These are phyloP conservation scores for Colletes gigas DNA, from an alignment of 1,140 invertebrate species.

Conservation along the genomic window DNA sequence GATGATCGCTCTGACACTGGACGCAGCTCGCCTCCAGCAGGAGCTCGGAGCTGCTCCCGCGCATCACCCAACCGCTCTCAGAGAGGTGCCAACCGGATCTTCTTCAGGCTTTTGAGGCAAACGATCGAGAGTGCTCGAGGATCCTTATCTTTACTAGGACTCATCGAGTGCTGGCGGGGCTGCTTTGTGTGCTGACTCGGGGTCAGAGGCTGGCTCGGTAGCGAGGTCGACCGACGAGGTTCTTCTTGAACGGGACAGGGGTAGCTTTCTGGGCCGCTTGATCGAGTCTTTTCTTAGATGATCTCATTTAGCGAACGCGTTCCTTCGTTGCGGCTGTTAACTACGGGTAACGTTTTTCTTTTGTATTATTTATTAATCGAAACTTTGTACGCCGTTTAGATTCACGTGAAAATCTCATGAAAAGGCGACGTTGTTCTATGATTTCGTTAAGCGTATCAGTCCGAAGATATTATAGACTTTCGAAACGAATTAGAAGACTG, in stretches of 20 bases:
- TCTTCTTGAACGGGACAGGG: not conserved
- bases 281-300: not conserved
- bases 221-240: constrained; percentile 8
- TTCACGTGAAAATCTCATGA: not conserved
- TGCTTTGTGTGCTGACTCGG: constrained; percentile 29
- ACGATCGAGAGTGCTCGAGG: constrained; percentile 44
- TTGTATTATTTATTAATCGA: no score
- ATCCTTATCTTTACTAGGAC: constrained; percentile 50
- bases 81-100: constrained; percentile 48
- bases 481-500: not conserved
- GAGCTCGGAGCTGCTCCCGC: constrained; percentile 91
- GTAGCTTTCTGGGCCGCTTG: constrained; percentile 5
- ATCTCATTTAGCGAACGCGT: constrained; percentile 29
- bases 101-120: constrained; percentile 39
- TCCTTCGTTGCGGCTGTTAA: not conserved
- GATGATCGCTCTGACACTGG: constrained; percentile 60
- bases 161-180: constrained; percentile 56
- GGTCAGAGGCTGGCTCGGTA: constrained; percentile 27
- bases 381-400: not conserved
- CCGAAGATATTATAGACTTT: not conserved
- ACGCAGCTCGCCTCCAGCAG: constrained; percentile 85
- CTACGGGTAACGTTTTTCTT: not conserved
- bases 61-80: constrained; percentile 81
- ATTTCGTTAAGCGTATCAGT: not conserved
- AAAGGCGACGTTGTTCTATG: not conserved